Evolutionary conservation across 2,888 invertebrate genomes (phyloP), one percentile per base, ranked within the genome.

Genomic region (Mythimna ferrago): DNA sequence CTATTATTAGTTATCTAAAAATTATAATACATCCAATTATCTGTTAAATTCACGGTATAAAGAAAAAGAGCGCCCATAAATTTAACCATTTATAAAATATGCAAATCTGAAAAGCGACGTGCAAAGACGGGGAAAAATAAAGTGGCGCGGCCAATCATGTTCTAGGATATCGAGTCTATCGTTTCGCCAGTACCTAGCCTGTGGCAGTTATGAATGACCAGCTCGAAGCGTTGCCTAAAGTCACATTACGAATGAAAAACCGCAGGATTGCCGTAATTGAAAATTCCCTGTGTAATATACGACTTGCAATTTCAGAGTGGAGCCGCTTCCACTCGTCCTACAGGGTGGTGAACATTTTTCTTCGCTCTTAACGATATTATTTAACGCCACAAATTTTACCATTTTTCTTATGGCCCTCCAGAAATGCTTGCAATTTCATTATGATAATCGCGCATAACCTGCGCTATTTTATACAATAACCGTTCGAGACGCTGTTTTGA

Each of bases 161-260:
- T 73, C 65, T 73, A 64, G 66, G 81, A 78, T 85, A 85, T 86
- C 62, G 76, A 68, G 71, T 86, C 82, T 79, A 80, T 85, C 73
- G 78, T 53, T 62, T 65, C 74, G 56, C 48, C 73, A 65, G 76
- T 86, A 53, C n/a, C 51, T 53, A 80, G 73, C 82, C 74, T 66
- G 76, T 87, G 89, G 90, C 89, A 91, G 92, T 92, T 94, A 95
- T 94, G 94, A 94, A 94, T 93, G 93, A 91, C 92, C 92, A 89
- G 89, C 91, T 90, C 91, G 92, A 92, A 93, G 90, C 93, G 90
- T 89, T 92, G 93, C 93, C 94, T 92, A 94, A 95, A 95, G 95
- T 96, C 95, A 94, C 95, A 95, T 96, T 95, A 95, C 93, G 93
- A 95, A 94, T 96, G 95, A 96, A 95, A 96, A 96, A 96, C 95